These are phyloP conservation scores for Rhea americana DNA, from an alignment of 2,113 vertebrate genomes.

Conservation along the genomic window DNA sequence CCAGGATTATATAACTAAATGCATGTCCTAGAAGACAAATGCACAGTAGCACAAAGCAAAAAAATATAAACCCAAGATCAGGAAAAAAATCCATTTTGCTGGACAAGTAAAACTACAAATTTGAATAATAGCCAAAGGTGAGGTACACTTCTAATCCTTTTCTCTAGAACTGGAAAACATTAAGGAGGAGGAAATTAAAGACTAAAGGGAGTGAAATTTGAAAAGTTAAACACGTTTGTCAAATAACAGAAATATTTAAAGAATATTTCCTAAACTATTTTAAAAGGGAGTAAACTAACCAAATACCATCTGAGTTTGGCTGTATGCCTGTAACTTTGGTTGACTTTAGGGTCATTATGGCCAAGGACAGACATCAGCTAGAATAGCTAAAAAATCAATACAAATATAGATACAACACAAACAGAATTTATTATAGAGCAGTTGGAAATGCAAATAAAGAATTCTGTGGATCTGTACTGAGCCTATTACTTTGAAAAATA, in stretches of 20 bases:
- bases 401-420: conserved; percentile 12
- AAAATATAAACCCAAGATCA: not conserved
- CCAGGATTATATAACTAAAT: not conserved
- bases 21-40: not conserved
- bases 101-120: not conserved
- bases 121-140: not conserved
- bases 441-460: conserved; percentile 18
- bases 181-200: conserved; percentile 62
- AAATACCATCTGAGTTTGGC: conserved; percentile 64
- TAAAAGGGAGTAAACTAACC: conserved; percentile 61
- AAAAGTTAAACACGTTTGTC: conserved; percentile 56
- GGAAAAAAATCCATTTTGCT: not conserved
- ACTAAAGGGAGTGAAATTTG: conserved; percentile 49
- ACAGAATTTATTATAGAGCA: conserved; percentile 22
- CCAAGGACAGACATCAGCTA: conserved; percentile 31
- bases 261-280: conserved; percentile 67
- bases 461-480: not conserved
- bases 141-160: conserved; percentile 47
- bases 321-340: conserved; percentile 39
- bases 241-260: conserved; percentile 59
- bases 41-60: not conserved
- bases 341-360: conserved; percentile 21
- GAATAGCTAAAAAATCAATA: conserved; percentile 36
- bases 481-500: not conserved
- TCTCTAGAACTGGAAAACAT: conserved; percentile 40